Evolutionary conservation across 2,113 vertebrate species (phyloP).

Genomic region (Hystrix brachyura): DNA sequence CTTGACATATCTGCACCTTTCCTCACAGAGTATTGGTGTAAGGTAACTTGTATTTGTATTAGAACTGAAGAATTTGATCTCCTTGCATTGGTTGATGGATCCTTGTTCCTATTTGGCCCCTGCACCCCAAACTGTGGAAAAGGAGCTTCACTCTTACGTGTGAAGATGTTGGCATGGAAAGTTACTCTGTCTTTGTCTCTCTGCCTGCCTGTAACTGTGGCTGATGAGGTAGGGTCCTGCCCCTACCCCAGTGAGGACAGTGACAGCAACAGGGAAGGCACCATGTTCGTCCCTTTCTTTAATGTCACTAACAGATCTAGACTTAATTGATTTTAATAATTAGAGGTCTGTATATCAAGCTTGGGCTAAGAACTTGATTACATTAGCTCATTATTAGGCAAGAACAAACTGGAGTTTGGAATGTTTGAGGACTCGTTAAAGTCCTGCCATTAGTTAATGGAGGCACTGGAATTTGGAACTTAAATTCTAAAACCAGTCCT

Average conservation of each 20-base stretch:
- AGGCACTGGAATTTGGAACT: slow-evolving; percentile 22
- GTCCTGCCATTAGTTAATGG: slow-evolving; percentile 28
- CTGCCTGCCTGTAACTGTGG: neutral
- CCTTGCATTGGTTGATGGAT: neutral
- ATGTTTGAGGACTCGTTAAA: neutral
- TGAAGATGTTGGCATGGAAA: neutral
- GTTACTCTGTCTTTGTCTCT: neutral
- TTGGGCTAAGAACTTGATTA: slow-evolving; percentile 9
- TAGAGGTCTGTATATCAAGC: neutral
- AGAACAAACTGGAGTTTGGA: neutral
- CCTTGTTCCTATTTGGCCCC: neutral
- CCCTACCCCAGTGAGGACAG: neutral
- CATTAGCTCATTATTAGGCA: slow-evolving; percentile 12
- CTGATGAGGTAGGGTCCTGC: neutral
- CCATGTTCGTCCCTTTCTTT: neutral
- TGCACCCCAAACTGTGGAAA: neutral
- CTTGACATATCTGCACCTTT: neutral
- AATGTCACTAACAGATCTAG: neutral
- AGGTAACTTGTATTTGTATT: neutral
- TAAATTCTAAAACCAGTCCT: neutral
- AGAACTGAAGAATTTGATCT: neutral
- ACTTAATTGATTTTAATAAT: neutral
- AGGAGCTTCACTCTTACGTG: neutral
- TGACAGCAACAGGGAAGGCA: neutral
- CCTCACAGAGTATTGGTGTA: neutral